Base-by-base conservation (phyloP, 2,888 invertebrate species). In the Drosophila mercatorum region DNA sequence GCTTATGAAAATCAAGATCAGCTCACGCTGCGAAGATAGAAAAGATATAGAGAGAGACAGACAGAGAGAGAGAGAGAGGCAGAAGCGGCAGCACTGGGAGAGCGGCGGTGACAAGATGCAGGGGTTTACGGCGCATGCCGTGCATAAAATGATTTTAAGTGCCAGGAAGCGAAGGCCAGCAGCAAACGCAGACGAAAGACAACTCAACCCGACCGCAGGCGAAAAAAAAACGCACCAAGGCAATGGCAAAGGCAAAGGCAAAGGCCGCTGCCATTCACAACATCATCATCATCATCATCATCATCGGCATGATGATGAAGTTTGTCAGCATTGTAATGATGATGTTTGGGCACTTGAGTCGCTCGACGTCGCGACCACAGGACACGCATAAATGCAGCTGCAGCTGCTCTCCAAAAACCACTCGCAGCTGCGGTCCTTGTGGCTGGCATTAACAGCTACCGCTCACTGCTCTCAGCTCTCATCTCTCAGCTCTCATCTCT, bases 1-100 rank as follows among this genome's bases (percentile, higher is more conserved):
- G 77, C 78, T 80, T 80, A 78, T 76, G 66, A 78, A 78, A 78
- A 80, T 78, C 80, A 78, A 78, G 80, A 78, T 78, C 78, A 78
- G 77, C 65, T 46, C 68, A 64, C 66, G 64, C 68, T 52, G 64
- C 61, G 38, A 34, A 26, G 28, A 51, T 51, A 34, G 31, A 34
- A 34, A 34, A 17, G 31, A 51, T 5, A 51, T 34, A 31, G 5
- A n/a, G 10, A 22, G 11, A n/a, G 28, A 22, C 2, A 28, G 17
- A n/a, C 14, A 12, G 0, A 17, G 6, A 6, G 26, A 2, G 14
- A n/a, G 3, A 26, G 17, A 3, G 40, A 7, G 1, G 5, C 10
- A 12, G 17, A 4, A 4, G 22, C 22, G 5, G 17, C 17, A 22
- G 22, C 47, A 40, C 2, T 28, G 49, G 10, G 31, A n/a, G 34